Percentiles rank a stretch among this genome's conserved stretches.
These are phyloP conservation scores for Xerus rutilus DNA, from an alignment of 2,797 vertebrate genomes.

Conservation along the genomic window DNA sequence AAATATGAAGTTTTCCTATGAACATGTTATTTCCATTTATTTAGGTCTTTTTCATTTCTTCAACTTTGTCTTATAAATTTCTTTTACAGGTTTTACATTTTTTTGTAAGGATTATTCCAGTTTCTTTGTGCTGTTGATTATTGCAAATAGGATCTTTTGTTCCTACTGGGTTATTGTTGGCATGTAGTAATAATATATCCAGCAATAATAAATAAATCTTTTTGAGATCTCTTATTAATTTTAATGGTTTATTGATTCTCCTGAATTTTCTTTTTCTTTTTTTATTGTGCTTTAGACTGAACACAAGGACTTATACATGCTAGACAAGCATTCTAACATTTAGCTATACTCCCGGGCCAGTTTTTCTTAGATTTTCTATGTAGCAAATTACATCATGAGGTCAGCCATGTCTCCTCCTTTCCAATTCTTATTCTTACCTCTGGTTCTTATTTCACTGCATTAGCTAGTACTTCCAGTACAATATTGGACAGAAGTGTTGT, in stretches of 20 bases:
- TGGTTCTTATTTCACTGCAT: neutral
- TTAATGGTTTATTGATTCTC: neutral
- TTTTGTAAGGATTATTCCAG: conserved; percentile 14
- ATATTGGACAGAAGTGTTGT: neutral
- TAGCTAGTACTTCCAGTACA: neutral
- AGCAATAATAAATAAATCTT: neutral
- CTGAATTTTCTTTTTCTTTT: neutral
- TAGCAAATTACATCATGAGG: neutral
- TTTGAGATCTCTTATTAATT: conserved; percentile 8
- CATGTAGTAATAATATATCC: neutral
- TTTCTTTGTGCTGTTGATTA: conserved; percentile 24
- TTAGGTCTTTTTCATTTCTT: conserved; percentile 13
- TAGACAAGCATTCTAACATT: neutral
- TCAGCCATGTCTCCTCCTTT: neutral
- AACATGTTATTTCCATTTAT: neutral
- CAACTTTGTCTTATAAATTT: neutral
- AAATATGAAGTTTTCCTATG: conserved; percentile 36
- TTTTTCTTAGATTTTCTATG: conserved; percentile 19
- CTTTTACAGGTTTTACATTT: neutral
- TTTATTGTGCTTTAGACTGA: neutral
- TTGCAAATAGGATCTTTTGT: neutral
- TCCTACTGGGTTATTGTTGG: neutral
- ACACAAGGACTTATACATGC: neutral
- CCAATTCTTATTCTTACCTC: neutral
- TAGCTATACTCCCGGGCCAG: neutral